Evolutionary conservation across 2,113 vertebrate genomes (phyloP), one percentile per base, ranked within the genome.

Genomic region (Spea bombifrons): DNA sequence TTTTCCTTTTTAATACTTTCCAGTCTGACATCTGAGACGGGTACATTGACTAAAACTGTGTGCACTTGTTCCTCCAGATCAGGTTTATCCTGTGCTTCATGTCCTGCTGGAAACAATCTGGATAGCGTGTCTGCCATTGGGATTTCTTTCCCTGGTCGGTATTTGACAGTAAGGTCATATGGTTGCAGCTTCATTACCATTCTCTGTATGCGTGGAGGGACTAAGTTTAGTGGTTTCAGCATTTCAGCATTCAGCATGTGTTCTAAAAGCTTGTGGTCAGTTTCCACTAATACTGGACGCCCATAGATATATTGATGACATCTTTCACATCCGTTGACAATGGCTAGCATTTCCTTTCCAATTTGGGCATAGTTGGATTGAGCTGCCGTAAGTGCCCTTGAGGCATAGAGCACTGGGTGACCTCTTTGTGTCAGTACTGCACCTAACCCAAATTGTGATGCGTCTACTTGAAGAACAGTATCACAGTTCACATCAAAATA

Each of bases 321-420:
- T 12, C 75, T 61, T 17, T 1, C 3, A 1, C 76, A 71, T 15
- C 66, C 5, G 71, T 82, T 85, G 53, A 75, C 66, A 46, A 79
- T 71, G 9, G 9, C 50, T 67, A 81, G 50, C 3, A 69, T 45
- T 69, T 84, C n/a, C n/a, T 79, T 84, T 72, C 83, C 46, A 75
- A 44, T 52, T 4, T 65, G 49, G 75, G 66, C 9, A n/a, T n/a
- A n/a, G n/a, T n/a, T n/a, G n/a, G n/a, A n/a, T n/a, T n/a, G n/a
- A n/a, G n/a, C n/a, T n/a, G n/a, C n/a, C n/a, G n/a, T n/a, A n/a
- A n/a, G n/a, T n/a, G n/a, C n/a, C n/a, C n/a, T n/a, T n/a, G n/a
- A n/a, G n/a, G n/a, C n/a, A n/a, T n/a, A n/a, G n/a, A n/a, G n/a
- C n/a, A n/a, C n/a, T n/a, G n/a, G n/a, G n/a, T n/a, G n/a, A n/a